These are phyloP conservation scores for Orientallactaga bullata DNA, from an alignment of 2,113 vertebrate genomes.

Conservation along the genomic window DNA sequence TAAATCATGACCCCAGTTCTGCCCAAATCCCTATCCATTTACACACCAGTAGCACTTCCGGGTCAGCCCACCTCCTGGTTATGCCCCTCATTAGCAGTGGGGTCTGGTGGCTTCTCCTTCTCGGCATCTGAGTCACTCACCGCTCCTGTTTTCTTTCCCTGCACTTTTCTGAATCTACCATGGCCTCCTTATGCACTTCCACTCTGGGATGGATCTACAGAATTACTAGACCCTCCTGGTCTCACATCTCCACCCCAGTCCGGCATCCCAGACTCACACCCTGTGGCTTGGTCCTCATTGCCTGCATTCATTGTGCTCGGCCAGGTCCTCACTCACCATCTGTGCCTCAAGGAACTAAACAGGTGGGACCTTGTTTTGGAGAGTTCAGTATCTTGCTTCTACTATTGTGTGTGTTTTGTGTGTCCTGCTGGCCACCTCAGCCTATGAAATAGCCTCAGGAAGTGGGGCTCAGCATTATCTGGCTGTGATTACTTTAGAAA, in stretches of 20 bases:
- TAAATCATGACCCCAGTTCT: neutral
- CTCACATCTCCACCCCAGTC: neutral
- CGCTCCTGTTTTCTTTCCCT: neutral
- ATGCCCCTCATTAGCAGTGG: neutral
- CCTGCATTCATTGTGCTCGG: neutral
- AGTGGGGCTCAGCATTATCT: neutral
- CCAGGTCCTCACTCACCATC: neutral
- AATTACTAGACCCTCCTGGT: neutral
- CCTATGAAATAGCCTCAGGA: neutral
- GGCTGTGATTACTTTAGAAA: neutral
- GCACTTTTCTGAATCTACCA: neutral
- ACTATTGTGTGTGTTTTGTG: neutral
- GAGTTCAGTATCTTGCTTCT: neutral
- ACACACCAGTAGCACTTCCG: neutral
- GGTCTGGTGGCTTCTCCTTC: neutral
- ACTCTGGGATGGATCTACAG: neutral
- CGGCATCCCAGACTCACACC: neutral
- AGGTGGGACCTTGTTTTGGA: neutral
- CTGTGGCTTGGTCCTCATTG: neutral
- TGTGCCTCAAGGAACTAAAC: neutral
- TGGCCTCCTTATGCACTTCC: too few species aligned
- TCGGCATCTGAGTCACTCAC: neutral
- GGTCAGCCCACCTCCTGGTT: neutral
- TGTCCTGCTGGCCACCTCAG: neutral
- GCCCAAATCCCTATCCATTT: conserved; percentile 14